A percentile compares a stretch with the other conserved stretches of the same genome.
Evolutionary conservation across 2,888 invertebrate genomes (phyloP).

Genomic region (Spisula subtruncata): DNA sequence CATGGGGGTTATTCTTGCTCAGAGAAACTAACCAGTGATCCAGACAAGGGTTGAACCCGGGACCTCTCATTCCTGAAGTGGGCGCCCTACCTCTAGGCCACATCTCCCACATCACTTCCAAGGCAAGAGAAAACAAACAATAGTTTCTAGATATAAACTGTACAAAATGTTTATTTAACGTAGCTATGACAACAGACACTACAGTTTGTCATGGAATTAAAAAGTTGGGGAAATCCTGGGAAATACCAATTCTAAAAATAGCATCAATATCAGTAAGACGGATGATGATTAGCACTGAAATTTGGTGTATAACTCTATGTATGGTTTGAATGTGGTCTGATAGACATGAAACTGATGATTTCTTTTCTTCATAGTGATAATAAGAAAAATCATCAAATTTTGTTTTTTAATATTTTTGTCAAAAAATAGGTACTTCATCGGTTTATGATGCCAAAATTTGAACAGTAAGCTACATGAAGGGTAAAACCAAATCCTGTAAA

Average conservation of each 20-base stretch:
- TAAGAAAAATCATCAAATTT: not conserved
- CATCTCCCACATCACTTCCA: too few relatives aligned
- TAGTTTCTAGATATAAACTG: conserved; percentile 69
- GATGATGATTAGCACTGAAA: not conserved
- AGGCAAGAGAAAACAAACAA: conserved; percentile 41
- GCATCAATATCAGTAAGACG: conserved; percentile 10
- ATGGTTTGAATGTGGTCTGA: conserved; percentile 20
- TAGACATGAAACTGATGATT: not conserved
- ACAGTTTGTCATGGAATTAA: conserved; percentile 71
- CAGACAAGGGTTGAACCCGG: too few relatives aligned
- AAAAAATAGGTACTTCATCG: too few relatives aligned
- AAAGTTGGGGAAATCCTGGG: conserved; percentile 29
- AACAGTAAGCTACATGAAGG: too few relatives aligned
- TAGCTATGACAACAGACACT: conserved; percentile 74
- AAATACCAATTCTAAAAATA: conserved; percentile 29
- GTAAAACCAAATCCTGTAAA: too few relatives aligned
- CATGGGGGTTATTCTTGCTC: too few relatives aligned
- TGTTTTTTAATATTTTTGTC: too few relatives aligned
- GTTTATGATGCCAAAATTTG: too few relatives aligned
- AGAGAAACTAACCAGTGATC: too few relatives aligned
- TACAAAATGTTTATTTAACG: conserved; percentile 75
- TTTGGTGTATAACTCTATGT: not conserved
- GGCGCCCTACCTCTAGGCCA: too few relatives aligned
- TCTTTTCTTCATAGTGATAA: not conserved
- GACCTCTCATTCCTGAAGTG: too few relatives aligned